phyloP scores from a whole-genome alignment of 2,113 vertebrate species.

The Hylia prasina region DNA sequence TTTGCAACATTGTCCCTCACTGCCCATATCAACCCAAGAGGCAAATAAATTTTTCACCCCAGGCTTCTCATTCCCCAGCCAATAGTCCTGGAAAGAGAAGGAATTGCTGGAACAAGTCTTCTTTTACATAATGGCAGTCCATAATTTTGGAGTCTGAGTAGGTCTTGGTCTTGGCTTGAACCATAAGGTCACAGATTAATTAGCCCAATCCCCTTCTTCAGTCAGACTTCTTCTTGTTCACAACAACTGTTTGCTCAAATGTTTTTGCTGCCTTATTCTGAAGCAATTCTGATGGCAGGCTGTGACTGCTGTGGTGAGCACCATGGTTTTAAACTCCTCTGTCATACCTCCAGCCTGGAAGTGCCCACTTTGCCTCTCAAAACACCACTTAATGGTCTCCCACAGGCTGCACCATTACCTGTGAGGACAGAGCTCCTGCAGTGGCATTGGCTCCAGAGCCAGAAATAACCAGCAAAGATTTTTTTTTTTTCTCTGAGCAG shows the following conservation, averaged over 20 bases:
- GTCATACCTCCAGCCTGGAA: neutral
- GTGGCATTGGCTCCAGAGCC: neutral
- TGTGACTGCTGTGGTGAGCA: neutral
- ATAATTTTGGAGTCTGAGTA: neutral
- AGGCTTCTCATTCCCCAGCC: neutral
- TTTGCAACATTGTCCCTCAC: neutral
- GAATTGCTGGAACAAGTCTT: neutral
- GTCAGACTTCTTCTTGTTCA: neutral
- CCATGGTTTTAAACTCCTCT: neutral
- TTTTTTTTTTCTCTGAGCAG: neutral
- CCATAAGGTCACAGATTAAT: conserved; percentile 1
- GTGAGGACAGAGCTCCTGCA: conserved; percentile 1
- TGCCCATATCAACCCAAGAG: neutral
- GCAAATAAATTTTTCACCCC: neutral
- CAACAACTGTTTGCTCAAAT: neutral
- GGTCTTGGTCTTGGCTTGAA: conserved; percentile 10
- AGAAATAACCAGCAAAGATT: conserved; percentile 4
- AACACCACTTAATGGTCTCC: conserved; percentile 22
- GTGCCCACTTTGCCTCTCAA: neutral
- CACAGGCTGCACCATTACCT: neutral
- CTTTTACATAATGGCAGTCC: neutral
- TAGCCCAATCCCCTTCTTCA: neutral
- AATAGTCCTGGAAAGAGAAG: neutral
- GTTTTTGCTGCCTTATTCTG: conserved; percentile 3
- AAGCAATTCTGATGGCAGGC: neutral